phyloP scores from a whole-genome alignment of 1,140 invertebrate species.

The Euglossa dilemma region DNA sequence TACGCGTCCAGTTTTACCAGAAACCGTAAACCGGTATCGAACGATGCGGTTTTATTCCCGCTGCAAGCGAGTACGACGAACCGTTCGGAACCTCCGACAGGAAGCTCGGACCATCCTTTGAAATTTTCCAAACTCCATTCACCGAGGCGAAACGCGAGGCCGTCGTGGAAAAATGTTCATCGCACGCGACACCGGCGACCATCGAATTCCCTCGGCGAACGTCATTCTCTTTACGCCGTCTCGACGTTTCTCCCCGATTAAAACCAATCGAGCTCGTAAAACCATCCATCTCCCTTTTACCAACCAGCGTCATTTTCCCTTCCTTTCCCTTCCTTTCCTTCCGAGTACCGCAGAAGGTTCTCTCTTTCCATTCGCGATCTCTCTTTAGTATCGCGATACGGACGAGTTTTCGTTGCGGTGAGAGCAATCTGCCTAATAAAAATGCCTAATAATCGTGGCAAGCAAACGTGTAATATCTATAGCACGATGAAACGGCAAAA shows the following conservation, averaged over 20 bases:
- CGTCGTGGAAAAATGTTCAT: not conserved
- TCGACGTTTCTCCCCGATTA: not conserved
- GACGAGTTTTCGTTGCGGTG: no score
- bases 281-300: no score
- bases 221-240: not conserved
- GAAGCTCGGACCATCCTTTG: not conserved
- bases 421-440: no score
- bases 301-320: no score
- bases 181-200: not conserved
- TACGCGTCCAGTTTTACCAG: not conserved
- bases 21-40: conserved; percentile 33
- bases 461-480: not conserved
- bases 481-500: not conserved
- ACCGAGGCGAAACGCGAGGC: not conserved
- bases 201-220: not conserved
- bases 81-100: not conserved
- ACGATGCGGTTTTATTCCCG: conserved; percentile 40
- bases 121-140: not conserved
- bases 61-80: not conserved
- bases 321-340: no score
- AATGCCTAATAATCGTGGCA: no score
- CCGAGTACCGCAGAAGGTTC: no score
- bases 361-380: no score
- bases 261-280: no score
- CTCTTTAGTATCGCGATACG: no score